Evolutionary conservation across 1,140 invertebrate species (phyloP).

Genomic region (Hycleus cichorii): DNA sequence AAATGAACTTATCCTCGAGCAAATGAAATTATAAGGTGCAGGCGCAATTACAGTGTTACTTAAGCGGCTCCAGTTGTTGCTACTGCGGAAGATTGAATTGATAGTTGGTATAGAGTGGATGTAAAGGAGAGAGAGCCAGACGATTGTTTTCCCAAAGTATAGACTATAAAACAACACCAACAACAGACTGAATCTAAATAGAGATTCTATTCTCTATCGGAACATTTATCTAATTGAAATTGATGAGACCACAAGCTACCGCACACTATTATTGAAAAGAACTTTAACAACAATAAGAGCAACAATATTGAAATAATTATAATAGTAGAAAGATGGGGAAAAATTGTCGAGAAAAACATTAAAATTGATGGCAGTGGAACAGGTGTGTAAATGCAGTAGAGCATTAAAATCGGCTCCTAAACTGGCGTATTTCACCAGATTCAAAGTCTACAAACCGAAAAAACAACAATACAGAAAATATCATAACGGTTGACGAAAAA

Average conservation of each 20-base stretch:
- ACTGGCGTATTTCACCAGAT: conserved; percentile 1
- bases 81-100: conserved; percentile 26
- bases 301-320: too few relatives aligned
- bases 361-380: not conserved
- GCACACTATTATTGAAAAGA: not conserved
- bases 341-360: too few relatives aligned
- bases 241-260: conserved; percentile 12
- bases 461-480: conserved; percentile 13
- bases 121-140: not conserved
- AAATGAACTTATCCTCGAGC: conserved; percentile 27
- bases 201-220: conserved; percentile 7
- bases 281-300: too few relatives aligned
- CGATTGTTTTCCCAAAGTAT: conserved; percentile 28
- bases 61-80: conserved; percentile 22
- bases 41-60: conserved; percentile 25
- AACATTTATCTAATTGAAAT: conserved; percentile 19
- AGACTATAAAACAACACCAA: not conserved
- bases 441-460: conserved; percentile 17
- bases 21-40: conserved; percentile 31
- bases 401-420: conserved; percentile 6
- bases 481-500: conserved; percentile 19
- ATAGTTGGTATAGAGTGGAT: not conserved
- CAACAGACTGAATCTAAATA: not conserved
- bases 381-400: conserved; percentile 6
- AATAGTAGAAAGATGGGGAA: too few relatives aligned